These are phyloP conservation scores for Zoroaster sp. DNA, from an alignment of 53 echinoderm and acorn worm species.

Conservation along the genomic window DNA sequence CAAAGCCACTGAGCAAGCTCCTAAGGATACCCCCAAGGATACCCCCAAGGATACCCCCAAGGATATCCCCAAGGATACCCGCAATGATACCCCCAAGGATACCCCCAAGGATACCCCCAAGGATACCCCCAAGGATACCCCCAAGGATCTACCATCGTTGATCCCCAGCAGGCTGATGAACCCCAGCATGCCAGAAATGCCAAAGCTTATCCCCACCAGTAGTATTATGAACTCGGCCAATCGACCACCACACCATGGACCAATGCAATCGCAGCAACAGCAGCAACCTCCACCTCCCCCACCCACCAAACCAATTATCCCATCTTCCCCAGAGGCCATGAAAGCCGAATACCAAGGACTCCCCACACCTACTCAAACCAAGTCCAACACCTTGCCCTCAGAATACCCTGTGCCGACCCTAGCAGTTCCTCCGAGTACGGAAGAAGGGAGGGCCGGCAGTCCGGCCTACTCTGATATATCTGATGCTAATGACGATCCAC, in stretches of 20 bases:
- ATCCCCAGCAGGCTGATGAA: conserved; percentile 46
- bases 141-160: conserved; percentile 49
- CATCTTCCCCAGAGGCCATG: conserved; percentile 52
- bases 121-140: conserved; percentile 64
- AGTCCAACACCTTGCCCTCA: conserved; percentile 35
- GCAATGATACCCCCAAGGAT: conserved; percentile 60
- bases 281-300: conserved; percentile 51
- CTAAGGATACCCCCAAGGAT: conserved; percentile 64
- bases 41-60: conserved; percentile 61
- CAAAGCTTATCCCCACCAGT: conserved; percentile 94
- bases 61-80: conserved; percentile 60
- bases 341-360: conserved; percentile 39
- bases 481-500: conserved; percentile 86
- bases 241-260: conserved; percentile 57
- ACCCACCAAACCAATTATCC: conserved; percentile 57
- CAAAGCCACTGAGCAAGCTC: conserved; percentile 48
- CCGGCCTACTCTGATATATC: conserved; percentile 99
- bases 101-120: conserved; percentile 57
- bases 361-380: background rate
- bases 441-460: conserved; percentile 53
- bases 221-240: conserved; percentile 68
- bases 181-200: conserved; percentile 85
- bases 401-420: conserved; percentile 36
- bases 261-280: conserved; percentile 36
- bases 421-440: conserved; percentile 2